Base-by-base conservation (phyloP, 2,888 invertebrate genomes). In the Apantesis nais region DNA sequence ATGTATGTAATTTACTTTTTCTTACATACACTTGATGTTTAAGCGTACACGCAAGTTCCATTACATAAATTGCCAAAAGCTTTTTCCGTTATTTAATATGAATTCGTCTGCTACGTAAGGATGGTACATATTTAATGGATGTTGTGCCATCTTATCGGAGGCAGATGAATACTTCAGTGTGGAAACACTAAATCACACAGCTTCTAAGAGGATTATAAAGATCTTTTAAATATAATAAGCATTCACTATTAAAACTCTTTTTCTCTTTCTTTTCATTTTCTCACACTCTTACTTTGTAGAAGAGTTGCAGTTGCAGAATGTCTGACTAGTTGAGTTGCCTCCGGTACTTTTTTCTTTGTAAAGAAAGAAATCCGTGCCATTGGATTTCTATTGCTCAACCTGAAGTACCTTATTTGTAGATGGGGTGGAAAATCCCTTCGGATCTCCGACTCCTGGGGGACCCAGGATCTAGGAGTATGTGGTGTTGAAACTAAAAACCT, bases 31-130 rank as follows among this genome's bases (percentile, higher is more conserved):
- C 16, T 25, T 25, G 29, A 41, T 41, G 7, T 29, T 19, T 29
- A 39, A 62, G 41, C 25, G 25, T 62, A 62, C 62, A 62, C 62
- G 29, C 68, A 68, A 62, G 62, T 62, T 29, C 62, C 62, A 62
- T 62, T 62, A 62, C 41, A 62, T 29, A 62, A 62, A 62, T 62
- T 39, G 41, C 41, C 62, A 16, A 29, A 62, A 41, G 62, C 62
- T 62, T 62, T 62, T 41, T 39, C 62, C 39, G 41, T 62, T 62
- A 62, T 41, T 41, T 62, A 62, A 62, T 62, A 62, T 9, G 62
- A 34, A 62, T 62, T 41, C 41, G 29, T 41, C 39, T 62, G 8
- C 16, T 39, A 62, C 41, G 29, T 29, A 29, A 41, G 16, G 29
- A 41, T 39, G 2, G 29, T 29, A 58, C 58, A 58, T 58, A 58